Conservation (phyloP, 2,113 vertebrate genomes). For the Naja naja region DNA sequence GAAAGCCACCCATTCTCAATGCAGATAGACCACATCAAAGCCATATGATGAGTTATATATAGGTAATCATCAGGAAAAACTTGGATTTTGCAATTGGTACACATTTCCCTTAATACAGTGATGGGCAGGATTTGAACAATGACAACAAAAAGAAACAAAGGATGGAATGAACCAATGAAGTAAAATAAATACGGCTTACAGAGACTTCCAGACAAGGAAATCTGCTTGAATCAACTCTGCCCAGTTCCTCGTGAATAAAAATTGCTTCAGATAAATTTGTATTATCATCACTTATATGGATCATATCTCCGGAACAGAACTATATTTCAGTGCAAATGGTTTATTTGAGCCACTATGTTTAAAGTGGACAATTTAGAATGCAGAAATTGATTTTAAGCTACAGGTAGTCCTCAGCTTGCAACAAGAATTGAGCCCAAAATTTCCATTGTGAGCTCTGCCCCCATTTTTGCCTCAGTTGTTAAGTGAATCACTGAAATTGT, state of each 20-base stretch:
- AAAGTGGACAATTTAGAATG: background rate
- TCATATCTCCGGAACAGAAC: background rate
- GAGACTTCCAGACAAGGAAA: constrained; percentile 39
- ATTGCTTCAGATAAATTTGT: background rate
- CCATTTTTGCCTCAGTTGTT: background rate
- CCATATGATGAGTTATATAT: constrained; percentile 44
- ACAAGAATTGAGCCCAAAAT: background rate
- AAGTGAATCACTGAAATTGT: background rate
- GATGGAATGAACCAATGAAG: background rate
- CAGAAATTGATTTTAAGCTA: background rate
- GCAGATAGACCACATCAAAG: constrained; percentile 46
- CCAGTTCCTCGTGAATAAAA: constrained; percentile 18
- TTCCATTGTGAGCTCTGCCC: background rate
- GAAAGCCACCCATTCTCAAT: constrained; percentile 10
- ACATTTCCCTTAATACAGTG: constrained; percentile 35
- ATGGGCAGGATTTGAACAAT: background rate
- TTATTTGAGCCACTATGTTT: background rate
- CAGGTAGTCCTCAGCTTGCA: background rate
- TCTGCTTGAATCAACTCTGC: constrained; percentile 31
- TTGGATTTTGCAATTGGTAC: constrained; percentile 19
- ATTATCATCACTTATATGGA: background rate
- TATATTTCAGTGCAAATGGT: background rate
- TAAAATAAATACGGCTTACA: constrained; percentile 41
- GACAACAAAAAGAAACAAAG: background rate
- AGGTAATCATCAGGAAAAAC: constrained; percentile 30